phyloP scores from a whole-genome alignment of 2,113 vertebrate genomes.

The Pelecanus crispus region DNA sequence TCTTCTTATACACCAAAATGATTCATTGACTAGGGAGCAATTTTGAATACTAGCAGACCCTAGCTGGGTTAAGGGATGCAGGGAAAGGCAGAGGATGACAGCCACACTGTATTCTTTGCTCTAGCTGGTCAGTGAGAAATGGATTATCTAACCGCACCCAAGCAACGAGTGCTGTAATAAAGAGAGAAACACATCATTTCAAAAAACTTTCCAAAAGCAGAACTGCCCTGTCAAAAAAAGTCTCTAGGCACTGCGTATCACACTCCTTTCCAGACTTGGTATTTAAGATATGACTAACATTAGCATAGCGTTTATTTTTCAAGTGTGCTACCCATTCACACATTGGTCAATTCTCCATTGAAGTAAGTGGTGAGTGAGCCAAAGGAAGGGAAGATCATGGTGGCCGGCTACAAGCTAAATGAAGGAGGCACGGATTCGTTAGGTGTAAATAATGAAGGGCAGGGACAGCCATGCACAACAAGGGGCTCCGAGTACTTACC shows the following conservation, averaged over 20 bases:
- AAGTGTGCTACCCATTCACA: slow-evolving; percentile 17
- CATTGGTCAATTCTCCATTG: background rate
- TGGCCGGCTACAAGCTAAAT: slow-evolving; percentile 18
- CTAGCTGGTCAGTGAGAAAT: background rate
- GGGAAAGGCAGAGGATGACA: background rate
- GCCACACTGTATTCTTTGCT: background rate
- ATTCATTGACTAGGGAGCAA: background rate
- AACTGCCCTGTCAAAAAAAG: background rate
- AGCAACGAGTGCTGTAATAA: background rate
- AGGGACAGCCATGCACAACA: slow-evolving; percentile 32
- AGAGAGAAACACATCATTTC: accelerated
- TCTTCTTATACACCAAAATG: background rate
- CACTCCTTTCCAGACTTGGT: background rate
- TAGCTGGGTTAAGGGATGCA: background rate
- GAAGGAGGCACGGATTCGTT: background rate
- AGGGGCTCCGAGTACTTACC: slow-evolving; percentile 81
- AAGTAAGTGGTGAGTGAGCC: background rate
- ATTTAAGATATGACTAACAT: background rate
- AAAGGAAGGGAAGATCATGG: background rate
- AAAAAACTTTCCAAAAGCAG: background rate
- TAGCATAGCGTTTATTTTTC: background rate
- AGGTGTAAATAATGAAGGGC: background rate
- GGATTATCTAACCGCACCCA: background rate
- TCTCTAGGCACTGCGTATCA: accelerated
- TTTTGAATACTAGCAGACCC: background rate